Base-by-base conservation (phyloP, 2,888 invertebrate species). In the Mythimna loreyi region DNA sequence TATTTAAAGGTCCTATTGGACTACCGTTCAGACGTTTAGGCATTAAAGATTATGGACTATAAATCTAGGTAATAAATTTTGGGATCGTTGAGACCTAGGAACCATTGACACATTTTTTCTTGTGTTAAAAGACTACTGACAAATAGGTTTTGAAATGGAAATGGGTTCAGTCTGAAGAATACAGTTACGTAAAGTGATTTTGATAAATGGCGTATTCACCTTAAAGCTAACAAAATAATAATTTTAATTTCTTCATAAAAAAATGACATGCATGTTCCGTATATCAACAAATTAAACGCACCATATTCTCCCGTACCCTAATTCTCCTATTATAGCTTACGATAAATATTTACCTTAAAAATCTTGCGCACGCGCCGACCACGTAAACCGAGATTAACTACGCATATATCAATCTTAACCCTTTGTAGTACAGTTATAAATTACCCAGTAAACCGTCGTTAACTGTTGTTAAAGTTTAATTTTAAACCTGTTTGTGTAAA, bases 371-470 rank as follows among this genome's bases (percentile, higher is more conserved):
- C 21, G 62, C 75, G 67, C 49, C 52, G 66, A 68, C 81, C 72
- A 52, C 76, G 77, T 80, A 55, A 80, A 74, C 78, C 30, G 47
- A 81, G 79, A 81, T 83, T 83, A 82, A 82, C 82, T 75, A 68
- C 25, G 40, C 75, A 59, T 82, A 74, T 75, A 82, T 83, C 81
- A 83, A 83, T 78, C 72, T 65, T 75, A 78, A 64, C 80, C 62
- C 79, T 82, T 82, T 82, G 82, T 82, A 81, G 72, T 71, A 69
- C 28, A 67, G 76, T 74, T 80, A 80, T 83, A 83, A 83, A 83
- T 82, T 72, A 57, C 49, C 57, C 67, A 71, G 82, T 81, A 68
- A 82, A 83, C 68, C 52, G n/a, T 52, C 45, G 68, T 76, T 76
- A 71, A 66, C 77, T 76, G 81, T 45, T 69, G 55, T 76, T 72